These are phyloP conservation scores for Cabera pusaria DNA, from an alignment of 2,888 invertebrate species.

Conservation along the genomic window DNA sequence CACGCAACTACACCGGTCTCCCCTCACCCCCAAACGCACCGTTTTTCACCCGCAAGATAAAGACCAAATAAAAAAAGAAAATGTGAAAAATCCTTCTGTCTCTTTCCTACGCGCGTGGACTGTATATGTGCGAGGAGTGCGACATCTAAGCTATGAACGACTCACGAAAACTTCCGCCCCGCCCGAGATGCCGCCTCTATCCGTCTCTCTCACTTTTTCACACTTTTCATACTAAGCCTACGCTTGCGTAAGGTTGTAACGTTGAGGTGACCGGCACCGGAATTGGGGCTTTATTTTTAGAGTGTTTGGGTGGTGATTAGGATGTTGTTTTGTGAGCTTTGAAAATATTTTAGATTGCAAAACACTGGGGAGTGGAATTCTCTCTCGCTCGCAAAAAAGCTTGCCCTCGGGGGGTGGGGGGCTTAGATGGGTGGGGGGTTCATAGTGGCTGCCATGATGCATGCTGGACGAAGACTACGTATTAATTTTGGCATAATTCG, in stretches of 20 bases:
- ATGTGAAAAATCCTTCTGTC: constrained; percentile 77
- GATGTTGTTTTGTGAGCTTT: constrained; percentile 33
- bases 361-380: constrained; percentile 74
- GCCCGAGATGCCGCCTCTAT: constrained; percentile 82
- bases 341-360: constrained; percentile 82
- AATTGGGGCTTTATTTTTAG: constrained; percentile 22
- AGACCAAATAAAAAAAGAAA: constrained; percentile 83
- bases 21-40: constrained; percentile 63
- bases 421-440: constrained; percentile 47
- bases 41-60: constrained; percentile 80
- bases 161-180: constrained; percentile 82
- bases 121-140: constrained; percentile 59
- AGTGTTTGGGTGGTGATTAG: constrained; percentile 29
- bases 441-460: constrained; percentile 75
- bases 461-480: constrained; percentile 70
- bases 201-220: constrained; percentile 83
- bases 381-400: constrained; percentile 83
- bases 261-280: constrained; percentile 11
- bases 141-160: constrained; percentile 79
- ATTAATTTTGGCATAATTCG: constrained; percentile 79
- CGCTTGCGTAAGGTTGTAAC: constrained; percentile 38
- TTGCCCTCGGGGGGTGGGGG: constrained; percentile 53
- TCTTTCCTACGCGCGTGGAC: constrained; percentile 48
- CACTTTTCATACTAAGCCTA: constrained; percentile 71
- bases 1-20: constrained; percentile 67